Evolutionary conservation across 2,888 invertebrate genomes (phyloP), one percentile per base, ranked within the genome.

Genomic region (Dryococelus australis): DNA sequence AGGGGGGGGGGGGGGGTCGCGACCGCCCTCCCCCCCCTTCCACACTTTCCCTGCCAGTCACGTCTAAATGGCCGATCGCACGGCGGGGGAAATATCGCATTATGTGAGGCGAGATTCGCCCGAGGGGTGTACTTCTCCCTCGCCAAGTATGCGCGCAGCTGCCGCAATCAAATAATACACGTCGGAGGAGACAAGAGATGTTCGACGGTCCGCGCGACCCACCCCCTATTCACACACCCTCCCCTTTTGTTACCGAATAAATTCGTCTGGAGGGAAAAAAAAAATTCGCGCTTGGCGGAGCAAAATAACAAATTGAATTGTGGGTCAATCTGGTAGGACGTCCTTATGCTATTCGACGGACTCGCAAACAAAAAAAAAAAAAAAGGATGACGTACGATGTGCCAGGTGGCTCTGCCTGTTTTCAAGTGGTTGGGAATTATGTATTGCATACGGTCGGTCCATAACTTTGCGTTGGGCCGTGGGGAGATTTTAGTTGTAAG

Each of bases 21-120:
- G 51, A 35, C 35, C 35, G 4, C 35, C 35, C 35, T 4, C 35
- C 4, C 35, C 35, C 2, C 35, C 2, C 65, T 8, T 20, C 4
- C 35, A 1, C 2, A 1, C 2, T 24, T 8, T 20, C 65, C 65
- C 65, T 65, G 65, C 65, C 65, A 65, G 83, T 83, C 28, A 28
- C 35, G 83, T 43, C 83, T 83, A 83, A 83, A 83, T 83, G 83
- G 83, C 83, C 83, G 83, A 83, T 83, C 83, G 43, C 83, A 83
- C 83, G 83, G 24, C 83, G 35, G 35, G 83, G 28, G 83, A 83
- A 83, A 35, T 83, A 83, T 83, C n/a, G 83, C 83, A 83, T 83
- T 83, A 83, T 83, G 83, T 28, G 83, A 27, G 43, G 83, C 35
- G 83, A 43, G 83, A 43, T 35, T 83, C 35, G 20, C n/a, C 43